These are phyloP conservation scores for Zaprionus gabonicus DNA, from an alignment of 1,140 invertebrate genomes.

Conservation along the genomic window DNA sequence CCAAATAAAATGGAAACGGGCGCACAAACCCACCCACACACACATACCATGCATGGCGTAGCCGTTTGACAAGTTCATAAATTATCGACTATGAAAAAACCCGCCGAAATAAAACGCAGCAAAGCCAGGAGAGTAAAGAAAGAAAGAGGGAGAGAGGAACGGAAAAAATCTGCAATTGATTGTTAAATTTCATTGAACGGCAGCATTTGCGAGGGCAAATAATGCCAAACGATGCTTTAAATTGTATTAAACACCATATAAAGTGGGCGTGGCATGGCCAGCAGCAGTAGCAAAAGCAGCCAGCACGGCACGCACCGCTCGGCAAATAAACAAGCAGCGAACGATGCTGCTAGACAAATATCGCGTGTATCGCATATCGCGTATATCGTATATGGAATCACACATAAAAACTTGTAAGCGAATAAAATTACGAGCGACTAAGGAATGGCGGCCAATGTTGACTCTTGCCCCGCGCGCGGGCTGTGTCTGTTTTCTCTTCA, in stretches of 20 bases:
- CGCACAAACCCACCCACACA: conserved; percentile 4
- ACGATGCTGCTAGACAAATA: not conserved
- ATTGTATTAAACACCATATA: conserved; percentile 32
- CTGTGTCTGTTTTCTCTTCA: not conserved
- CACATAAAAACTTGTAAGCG: conserved; percentile 10
- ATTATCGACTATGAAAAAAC: conserved; percentile 45
- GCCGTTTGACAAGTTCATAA: conserved; percentile 57
- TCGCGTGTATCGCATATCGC: conserved; percentile 1
- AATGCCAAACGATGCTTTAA: conserved; percentile 28
- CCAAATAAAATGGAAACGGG: conserved; percentile 36
- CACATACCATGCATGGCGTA: conserved; percentile 11
- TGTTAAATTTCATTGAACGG: conserved; percentile 54
- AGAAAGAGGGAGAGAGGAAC: not conserved
- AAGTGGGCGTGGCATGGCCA: conserved; percentile 13
- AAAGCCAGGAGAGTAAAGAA: not conserved
- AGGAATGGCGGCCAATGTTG: not conserved
- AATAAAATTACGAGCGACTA: conserved; percentile 9
- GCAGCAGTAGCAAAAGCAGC: not conserved
- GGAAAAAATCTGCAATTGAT: conserved; percentile 41
- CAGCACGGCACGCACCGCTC: not conserved
- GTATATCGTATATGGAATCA: not conserved
- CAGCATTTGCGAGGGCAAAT: conserved; percentile 30
- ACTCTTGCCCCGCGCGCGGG: not conserved
- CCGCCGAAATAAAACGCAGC: not conserved
- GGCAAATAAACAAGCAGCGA: conserved; percentile 6